Percentiles rank a stretch among this genome's conserved stretches.
These are phyloP conservation scores for Fopius arisanus DNA, from an alignment of 1,140 invertebrate species.

Conservation along the genomic window DNA sequence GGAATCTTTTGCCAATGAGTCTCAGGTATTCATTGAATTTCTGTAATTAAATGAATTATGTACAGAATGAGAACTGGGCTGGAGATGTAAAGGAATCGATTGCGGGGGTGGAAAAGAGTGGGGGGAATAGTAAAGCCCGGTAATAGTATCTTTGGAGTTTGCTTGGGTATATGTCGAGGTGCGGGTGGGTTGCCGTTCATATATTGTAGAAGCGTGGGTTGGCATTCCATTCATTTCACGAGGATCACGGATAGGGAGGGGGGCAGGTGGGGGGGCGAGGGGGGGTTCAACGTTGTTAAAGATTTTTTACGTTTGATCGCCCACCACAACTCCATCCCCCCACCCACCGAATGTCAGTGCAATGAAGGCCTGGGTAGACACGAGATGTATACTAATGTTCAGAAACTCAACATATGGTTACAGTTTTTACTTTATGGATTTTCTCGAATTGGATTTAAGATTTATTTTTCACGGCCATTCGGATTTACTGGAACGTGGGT, in stretches of 20 bases:
- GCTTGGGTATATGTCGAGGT: background rate
- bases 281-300: constrained; percentile 36
- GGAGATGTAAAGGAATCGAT: background rate
- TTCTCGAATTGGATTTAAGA: no score
- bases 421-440: no score
- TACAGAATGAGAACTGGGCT: background rate
- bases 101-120: background rate
- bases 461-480: no score
- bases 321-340: constrained; percentile 8
- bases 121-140: background rate
- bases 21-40: no score
- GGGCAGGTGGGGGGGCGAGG: constrained; percentile 15
- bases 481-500: no score
- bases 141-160: constrained; percentile 3
- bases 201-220: constrained; percentile 45
- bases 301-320: constrained; percentile 50
- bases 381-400: background rate
- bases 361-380: background rate
- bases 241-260: background rate
- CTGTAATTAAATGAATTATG: no score
- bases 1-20: no score
- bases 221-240: constrained; percentile 55
- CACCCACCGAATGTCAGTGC: constrained; percentile 4
- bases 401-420: no score
- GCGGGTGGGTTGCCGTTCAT: constrained; percentile 21